phyloP scores from a whole-genome alignment of 2,113 vertebrate species.

The Glareola pratincola region DNA sequence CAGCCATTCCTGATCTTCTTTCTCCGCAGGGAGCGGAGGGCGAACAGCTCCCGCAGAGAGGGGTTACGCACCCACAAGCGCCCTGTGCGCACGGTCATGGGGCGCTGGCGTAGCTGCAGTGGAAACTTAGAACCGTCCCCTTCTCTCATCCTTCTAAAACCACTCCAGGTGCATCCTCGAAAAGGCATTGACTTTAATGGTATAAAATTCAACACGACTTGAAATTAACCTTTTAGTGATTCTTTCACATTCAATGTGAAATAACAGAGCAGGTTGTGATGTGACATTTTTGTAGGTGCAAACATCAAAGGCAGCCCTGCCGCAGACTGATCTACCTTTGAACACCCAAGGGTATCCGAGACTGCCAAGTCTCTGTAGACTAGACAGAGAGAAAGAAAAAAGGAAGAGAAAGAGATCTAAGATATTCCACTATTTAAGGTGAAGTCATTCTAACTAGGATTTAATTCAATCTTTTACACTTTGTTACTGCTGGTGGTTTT shows the following conservation, averaged over 20 bases:
- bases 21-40: neutral
- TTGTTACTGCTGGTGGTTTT: conserved; percentile 46
- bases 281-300: conserved; percentile 85
- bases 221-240: conserved; percentile 83
- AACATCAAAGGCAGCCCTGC: conserved; percentile 83
- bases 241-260: conserved; percentile 78
- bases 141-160: neutral
- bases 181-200: conserved; percentile 59
- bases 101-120: neutral
- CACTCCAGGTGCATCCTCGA: neutral
- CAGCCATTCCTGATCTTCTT: neutral
- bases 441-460: conserved; percentile 69
- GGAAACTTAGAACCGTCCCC: neutral
- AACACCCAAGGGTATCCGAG: conserved; percentile 82
- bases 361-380: conserved; percentile 85
- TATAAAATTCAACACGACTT: conserved; percentile 73
- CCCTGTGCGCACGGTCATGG: accelerated
- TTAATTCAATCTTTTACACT: conserved; percentile 63
- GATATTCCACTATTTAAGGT: conserved; percentile 73
- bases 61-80: neutral
- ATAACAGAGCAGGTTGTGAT: conserved; percentile 79
- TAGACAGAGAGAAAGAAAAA: conserved; percentile 64
- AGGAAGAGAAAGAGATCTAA: conserved; percentile 70
- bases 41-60: accelerated
- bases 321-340: conserved; percentile 83